These are phyloP conservation scores for Spilarctia lutea DNA, from an alignment of 2,888 invertebrate genomes.

Conservation along the genomic window DNA sequence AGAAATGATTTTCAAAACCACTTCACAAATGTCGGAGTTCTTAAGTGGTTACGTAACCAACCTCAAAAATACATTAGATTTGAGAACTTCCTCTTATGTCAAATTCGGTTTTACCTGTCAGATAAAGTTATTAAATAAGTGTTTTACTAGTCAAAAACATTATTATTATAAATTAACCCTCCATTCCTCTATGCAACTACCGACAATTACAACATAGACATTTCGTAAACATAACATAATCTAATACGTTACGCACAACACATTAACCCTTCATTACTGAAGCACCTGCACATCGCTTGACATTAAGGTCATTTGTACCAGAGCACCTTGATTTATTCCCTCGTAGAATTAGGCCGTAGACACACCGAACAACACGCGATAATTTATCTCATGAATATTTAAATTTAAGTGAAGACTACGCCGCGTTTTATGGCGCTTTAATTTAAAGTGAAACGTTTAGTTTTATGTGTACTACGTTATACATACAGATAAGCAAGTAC, in stretches of 20 bases:
- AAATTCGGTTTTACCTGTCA: not conserved
- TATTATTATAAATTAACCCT: not conserved
- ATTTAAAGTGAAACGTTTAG: not conserved
- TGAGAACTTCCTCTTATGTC: not conserved
- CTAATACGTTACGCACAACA: constrained; percentile 25
- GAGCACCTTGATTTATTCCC: constrained; percentile 44
- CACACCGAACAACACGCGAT: constrained; percentile 12
- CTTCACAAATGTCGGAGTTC: too few relatives aligned
- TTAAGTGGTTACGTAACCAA: too few relatives aligned
- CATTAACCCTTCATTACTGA: constrained; percentile 42
- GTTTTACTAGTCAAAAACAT: not conserved
- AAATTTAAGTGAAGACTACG: not conserved
- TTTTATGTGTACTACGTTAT: not conserved
- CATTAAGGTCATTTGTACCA: constrained; percentile 49
- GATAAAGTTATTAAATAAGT: too few relatives aligned
- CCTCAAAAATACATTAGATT: too few relatives aligned
- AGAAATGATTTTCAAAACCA: too few relatives aligned
- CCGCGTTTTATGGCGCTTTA: not conserved
- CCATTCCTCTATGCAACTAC: not conserved
- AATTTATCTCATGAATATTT: constrained; percentile 1
- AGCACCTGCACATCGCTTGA: constrained; percentile 37
- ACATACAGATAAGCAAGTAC: not conserved
- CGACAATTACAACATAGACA: not conserved
- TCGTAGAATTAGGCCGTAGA: constrained; percentile 20
- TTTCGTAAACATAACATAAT: constrained; percentile 11